Percentiles rank a stretch among this genome's conserved stretches.
Conservation (phyloP, 2,797 vertebrate genomes). For the Etheostoma nigrum region DNA sequence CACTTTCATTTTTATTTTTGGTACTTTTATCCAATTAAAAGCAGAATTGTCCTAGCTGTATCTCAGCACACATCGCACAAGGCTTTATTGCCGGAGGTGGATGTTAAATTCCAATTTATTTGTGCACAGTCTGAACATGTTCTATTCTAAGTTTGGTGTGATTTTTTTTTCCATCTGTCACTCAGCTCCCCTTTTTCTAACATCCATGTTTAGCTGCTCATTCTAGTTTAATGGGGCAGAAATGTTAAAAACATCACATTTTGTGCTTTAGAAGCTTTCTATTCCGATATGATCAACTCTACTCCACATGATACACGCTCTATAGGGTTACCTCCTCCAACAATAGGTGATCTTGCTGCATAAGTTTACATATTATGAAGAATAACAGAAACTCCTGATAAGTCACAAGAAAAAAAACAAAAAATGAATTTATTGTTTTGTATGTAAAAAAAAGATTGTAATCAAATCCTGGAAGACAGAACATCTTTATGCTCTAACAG, state of each 20-base stretch:
- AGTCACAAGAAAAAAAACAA: not conserved
- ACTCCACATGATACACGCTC: slow-evolving; percentile 1
- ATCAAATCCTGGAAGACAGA: not conserved
- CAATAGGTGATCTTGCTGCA: not conserved
- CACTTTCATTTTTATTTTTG: slow-evolving; percentile 19
- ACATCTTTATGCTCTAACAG: not conserved
- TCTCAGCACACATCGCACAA: slow-evolving; percentile 7
- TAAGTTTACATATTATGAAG: not conserved
- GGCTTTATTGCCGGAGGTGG: slow-evolving; percentile 13
- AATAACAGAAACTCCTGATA: not conserved
- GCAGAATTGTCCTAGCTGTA: slow-evolving; percentile 13
- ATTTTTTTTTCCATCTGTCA: not conserved
- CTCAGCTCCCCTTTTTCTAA: not conserved
- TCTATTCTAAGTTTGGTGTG: slow-evolving; percentile 12
- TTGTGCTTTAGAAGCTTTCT: not conserved
- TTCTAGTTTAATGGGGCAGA: not conserved
- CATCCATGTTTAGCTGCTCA: not conserved
- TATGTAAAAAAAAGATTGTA: not conserved
- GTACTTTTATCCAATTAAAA: slow-evolving; percentile 61
- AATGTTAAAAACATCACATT: slow-evolving; percentile 17
- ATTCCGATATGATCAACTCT: slow-evolving; percentile 7
- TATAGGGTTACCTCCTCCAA: not conserved
- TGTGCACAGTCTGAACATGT: slow-evolving; percentile 19
- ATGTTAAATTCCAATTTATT: slow-evolving; percentile 27
- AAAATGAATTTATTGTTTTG: not conserved